Conservation (phyloP, 2,888 invertebrate genomes). For the Phyto melanocephala region DNA sequence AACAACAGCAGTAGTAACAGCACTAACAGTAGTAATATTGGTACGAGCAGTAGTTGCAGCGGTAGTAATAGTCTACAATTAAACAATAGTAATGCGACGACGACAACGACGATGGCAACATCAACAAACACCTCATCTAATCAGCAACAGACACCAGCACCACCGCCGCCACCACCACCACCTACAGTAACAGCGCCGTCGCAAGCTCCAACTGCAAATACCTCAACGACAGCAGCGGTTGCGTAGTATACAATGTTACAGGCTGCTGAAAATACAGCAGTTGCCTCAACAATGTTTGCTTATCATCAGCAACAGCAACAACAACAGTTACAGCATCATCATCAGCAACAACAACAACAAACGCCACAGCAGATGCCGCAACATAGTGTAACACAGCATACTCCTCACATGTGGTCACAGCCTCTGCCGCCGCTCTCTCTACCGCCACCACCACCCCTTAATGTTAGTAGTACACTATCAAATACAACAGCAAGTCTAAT, state of each 20-base stretch:
- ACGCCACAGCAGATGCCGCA: background rate
- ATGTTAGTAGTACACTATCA: conserved; percentile 43
- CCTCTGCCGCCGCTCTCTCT: conserved; percentile 42
- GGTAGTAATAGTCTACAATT: conserved; percentile 66
- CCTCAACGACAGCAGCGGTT: conserved; percentile 78
- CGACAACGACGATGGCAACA: background rate
- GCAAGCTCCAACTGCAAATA: conserved; percentile 69
- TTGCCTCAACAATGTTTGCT: conserved; percentile 69
- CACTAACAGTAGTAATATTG: conserved; percentile 62
- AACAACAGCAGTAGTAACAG: conserved; percentile 53
- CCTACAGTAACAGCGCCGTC: conserved; percentile 66
- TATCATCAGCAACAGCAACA: conserved; percentile 61
- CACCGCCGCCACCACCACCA: conserved; percentile 71
- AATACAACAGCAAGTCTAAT: conserved; percentile 41
- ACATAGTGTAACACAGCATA: conserved; percentile 8
- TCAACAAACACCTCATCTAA: conserved; percentile 52
- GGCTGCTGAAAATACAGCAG: conserved; percentile 66
- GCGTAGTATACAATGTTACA: conserved; percentile 78
- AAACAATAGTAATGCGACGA: conserved; percentile 49
- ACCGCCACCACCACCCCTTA: conserved; percentile 42
- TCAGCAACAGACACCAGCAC: conserved; percentile 68
- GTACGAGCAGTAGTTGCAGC: conserved; percentile 66
- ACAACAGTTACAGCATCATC: background rate
- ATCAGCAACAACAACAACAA: conserved; percentile 37
- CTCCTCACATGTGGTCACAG: conserved; percentile 57